A percentile compares a stretch with the other conserved stretches of the same genome.
These are phyloP conservation scores for Nanger granti DNA, from an alignment of 2,113 vertebrate species.

Conservation along the genomic window DNA sequence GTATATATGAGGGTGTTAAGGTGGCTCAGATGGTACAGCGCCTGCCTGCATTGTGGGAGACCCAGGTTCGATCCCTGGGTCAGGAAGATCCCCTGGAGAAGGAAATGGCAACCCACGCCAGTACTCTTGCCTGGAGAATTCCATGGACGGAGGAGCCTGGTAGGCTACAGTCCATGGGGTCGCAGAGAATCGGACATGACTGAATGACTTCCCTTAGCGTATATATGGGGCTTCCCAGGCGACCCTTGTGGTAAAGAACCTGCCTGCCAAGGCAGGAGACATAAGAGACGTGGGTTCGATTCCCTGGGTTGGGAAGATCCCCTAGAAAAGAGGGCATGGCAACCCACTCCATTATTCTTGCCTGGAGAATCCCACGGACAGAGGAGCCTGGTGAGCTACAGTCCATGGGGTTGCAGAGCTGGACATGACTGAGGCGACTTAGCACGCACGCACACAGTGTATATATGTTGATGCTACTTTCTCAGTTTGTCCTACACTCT, in stretches of 20 bases:
- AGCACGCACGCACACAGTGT: not conserved
- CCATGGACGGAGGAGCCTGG: too few species aligned
- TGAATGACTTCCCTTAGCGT: not conserved
- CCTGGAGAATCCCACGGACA: not conserved
- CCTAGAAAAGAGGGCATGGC: not conserved
- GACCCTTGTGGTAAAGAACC: not conserved
- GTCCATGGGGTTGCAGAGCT: not conserved
- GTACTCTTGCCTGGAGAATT: too few species aligned
- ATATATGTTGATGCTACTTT: not conserved
- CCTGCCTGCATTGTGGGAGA: too few species aligned
- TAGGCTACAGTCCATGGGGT: too few species aligned
- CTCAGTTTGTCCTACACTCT: not conserved
- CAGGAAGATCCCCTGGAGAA: too few species aligned
- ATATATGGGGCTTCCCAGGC: not conserved
- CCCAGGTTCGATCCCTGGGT: too few species aligned
- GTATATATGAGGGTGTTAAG: too few species aligned
- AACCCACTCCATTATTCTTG: not conserved
- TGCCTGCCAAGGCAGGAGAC: not conserved
- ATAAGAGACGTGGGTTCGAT: not conserved
- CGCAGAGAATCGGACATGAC: too few species aligned
- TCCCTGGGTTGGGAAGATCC: not conserved
- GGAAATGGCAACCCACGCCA: too few species aligned
- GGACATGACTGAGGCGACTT: too few species aligned
- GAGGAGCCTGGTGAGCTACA: not conserved
- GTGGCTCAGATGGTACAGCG: too few species aligned